These are phyloP conservation scores for Teinopalpus imperialis DNA, from an alignment of 2,888 invertebrate species.

Conservation along the genomic window DNA sequence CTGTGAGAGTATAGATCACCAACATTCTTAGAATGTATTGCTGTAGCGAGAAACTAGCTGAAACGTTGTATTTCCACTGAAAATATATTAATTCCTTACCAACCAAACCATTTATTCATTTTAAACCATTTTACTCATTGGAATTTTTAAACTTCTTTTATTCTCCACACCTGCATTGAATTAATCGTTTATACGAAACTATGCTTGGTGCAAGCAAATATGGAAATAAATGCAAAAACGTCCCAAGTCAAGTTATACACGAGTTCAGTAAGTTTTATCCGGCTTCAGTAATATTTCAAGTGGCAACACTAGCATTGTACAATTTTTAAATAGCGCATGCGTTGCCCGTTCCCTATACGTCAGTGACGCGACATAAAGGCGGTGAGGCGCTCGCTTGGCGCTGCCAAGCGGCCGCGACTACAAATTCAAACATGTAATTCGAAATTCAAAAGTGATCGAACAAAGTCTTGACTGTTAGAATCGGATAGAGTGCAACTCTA, in stretches of 20 bases:
- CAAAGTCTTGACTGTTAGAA: constrained; percentile 28
- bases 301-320: constrained; percentile 33
- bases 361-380: constrained; percentile 54
- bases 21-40: too few species aligned
- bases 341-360: constrained; percentile 43
- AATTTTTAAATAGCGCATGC: constrained; percentile 58
- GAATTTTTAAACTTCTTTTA: too few species aligned
- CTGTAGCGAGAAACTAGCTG: too few species aligned
- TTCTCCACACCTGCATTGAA: too few species aligned
- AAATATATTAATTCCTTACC: too few species aligned
- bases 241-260: constrained; percentile 5
- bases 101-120: too few species aligned
- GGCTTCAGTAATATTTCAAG: constrained; percentile 6
- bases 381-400: constrained; percentile 49
- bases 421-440: constrained; percentile 57
- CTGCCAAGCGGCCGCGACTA: constrained; percentile 42
- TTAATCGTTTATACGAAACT: too few species aligned
- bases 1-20: too few species aligned
- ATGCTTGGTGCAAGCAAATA: too few species aligned
- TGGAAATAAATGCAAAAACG: too few species aligned
- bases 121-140: too few species aligned
- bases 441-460: constrained; percentile 49
- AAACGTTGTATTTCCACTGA: too few species aligned
- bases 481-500: constrained; percentile 33
- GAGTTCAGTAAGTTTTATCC: constrained; percentile 13